Evolutionary conservation across 2,888 invertebrate genomes (phyloP).

Genomic region (Drosophila affinis): DNA sequence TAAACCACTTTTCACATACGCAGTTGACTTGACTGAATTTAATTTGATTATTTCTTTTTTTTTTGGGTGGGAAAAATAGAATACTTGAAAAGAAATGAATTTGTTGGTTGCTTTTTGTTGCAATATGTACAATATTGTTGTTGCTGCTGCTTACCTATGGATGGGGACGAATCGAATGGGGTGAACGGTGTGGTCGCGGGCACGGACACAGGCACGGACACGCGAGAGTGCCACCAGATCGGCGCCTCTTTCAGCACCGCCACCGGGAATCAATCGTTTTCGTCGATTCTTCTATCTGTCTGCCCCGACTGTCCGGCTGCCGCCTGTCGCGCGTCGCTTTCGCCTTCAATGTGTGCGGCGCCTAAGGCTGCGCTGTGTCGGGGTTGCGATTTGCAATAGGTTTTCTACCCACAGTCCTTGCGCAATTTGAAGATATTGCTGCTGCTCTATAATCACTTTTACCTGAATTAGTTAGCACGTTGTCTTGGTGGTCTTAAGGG

Average conservation of each 20-base stretch:
- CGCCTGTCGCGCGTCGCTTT: conserved; percentile 1
- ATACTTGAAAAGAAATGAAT: conserved; percentile 76
- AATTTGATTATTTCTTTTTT: conserved; percentile 42
- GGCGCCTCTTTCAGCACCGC: conserved; percentile 23
- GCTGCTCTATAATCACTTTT: conserved; percentile 27
- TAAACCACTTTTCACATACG: conserved; percentile 35
- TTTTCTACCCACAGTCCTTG: neutral
- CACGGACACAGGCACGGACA: neutral
- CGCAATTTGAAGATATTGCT: conserved; percentile 4
- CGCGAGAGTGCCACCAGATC: neutral
- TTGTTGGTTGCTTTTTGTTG: conserved; percentile 53
- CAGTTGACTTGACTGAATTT: conserved; percentile 13
- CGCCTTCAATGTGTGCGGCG: neutral
- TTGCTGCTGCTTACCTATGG: conserved; percentile 69
- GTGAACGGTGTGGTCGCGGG: conserved; percentile 1
- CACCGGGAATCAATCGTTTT: conserved; percentile 34
- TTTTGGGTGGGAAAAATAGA: conserved; percentile 79
- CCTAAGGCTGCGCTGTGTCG: neutral
- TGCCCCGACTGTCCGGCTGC: conserved; percentile 2
- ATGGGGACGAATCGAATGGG: conserved; percentile 23
- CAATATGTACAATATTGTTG: conserved; percentile 52
- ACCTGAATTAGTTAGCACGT: conserved; percentile 44
- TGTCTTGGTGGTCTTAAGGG: neutral
- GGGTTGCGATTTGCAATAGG: neutral
- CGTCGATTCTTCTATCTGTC: conserved; percentile 40